Evolutionary conservation across 2,797 vertebrate species (phyloP), one percentile per base, ranked within the genome.

Genomic region (Eidolon dupreanum): DNA sequence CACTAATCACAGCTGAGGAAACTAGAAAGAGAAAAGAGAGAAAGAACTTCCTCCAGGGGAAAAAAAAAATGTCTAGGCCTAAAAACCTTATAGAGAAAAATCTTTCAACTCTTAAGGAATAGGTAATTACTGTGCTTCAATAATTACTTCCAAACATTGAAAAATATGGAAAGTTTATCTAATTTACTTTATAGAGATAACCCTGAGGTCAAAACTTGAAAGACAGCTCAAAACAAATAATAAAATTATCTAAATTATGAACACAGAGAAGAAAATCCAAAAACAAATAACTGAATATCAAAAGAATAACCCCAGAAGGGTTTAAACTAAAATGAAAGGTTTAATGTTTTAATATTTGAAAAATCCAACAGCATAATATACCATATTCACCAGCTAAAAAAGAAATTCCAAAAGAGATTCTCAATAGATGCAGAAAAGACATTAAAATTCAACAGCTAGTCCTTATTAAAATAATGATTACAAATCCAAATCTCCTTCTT

Each of bases 321-420:
- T 65, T 95, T 88, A 82, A 88, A 31, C 12, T 71, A 83, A 11
- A 81, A 93, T 33, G 22, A 82, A 90, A 71, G 12, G 15, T 63
- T 93, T 96, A 87, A 79, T 92, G 8, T 95, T 77, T 96, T 88
- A 78, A 55, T 73, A 88, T 86, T 55, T 68, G 63, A 70, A 94
- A 92, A 95, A 78, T 36, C 26, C 31, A 92, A 9, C n/a, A 51
- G 10, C 68, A 70, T 55, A 77, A 90, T 73, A 74, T 78, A 46
- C 73, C 16, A 36, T 2, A 86, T n/a, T 5, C n/a, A n/a, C 19
- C n/a, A 4, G 26, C 49, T 81, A 33, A 89, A 90, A 92, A 87
- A 71, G 28, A 89, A 94, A 86, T 88, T 51, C 63, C 28, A 63
- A 53, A 53, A 66, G 38, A 79, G 28, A 63, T 57, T 93, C 46